A percentile compares a stretch with the other conserved stretches of the same genome.
These are phyloP conservation scores for Ostrea denselamellosa DNA, from an alignment of 1,140 invertebrate species.

Conservation along the genomic window DNA sequence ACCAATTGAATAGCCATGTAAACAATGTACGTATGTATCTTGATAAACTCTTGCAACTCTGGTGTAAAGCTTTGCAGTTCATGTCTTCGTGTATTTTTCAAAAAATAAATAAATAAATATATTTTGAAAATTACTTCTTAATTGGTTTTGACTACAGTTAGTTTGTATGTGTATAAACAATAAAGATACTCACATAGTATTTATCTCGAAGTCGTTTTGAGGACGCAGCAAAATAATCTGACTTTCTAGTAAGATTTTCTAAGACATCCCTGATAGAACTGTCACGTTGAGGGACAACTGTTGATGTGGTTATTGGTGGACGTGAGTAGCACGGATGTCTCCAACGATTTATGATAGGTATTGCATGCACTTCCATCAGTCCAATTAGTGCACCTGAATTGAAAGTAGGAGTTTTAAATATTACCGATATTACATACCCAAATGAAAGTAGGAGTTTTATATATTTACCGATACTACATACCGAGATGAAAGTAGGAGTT, in stretches of 20 bases:
- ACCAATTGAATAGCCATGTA: no score
- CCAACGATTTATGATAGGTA: background rate
- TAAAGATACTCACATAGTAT: background rate
- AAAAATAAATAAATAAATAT: no score
- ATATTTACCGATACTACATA: no score
- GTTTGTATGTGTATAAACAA: background rate
- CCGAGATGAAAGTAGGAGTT: no score
- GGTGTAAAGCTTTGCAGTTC: no score
- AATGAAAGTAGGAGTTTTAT: no score
- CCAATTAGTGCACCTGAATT: background rate
- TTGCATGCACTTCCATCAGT: background rate
- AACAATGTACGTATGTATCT: no score
- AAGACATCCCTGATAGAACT: background rate
- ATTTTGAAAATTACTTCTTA: no score
- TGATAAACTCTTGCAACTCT: no score
- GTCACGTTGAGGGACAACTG: background rate
- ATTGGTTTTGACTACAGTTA: no score
- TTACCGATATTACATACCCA: no score
- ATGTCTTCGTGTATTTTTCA: no score
- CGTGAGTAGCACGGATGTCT: background rate
- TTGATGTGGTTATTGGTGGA: background rate
- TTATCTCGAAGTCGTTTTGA: background rate
- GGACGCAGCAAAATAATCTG: background rate
- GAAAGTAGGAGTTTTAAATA: background rate
- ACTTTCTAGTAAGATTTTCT: background rate